Evolutionary conservation across 2,113 vertebrate species (phyloP).

Genomic region (Spea multiplicata): DNA sequence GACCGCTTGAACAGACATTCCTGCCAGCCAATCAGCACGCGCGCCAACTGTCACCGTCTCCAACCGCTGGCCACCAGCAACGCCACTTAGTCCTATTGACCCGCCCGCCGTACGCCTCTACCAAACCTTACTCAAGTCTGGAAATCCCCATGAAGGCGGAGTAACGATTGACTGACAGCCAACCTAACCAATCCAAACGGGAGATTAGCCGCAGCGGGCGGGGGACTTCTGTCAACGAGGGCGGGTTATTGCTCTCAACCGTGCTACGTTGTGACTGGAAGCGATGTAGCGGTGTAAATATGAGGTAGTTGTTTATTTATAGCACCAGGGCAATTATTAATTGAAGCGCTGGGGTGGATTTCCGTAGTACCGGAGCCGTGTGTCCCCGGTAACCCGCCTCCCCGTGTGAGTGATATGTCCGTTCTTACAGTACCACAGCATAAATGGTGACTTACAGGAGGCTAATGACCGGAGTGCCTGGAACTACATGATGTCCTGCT

Average conservation of each 20-base stretch:
- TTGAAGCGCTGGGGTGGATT: not conserved
- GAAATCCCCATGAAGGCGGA: slow-evolving; percentile 13
- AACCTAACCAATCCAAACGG: not conserved
- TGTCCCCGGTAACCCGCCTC: not conserved
- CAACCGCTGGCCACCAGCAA: not conserved
- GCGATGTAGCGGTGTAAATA: not conserved
- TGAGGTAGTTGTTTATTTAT: slow-evolving; percentile 30
- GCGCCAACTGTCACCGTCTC: not conserved
- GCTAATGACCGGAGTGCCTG: not conserved
- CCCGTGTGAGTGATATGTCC: not conserved
- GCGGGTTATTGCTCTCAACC: not conserved
- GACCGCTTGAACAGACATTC: not conserved
- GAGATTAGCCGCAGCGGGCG: not conserved
- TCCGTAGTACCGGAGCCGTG: not conserved
- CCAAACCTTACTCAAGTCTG: not conserved
- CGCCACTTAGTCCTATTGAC: not conserved
- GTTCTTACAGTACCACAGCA: not conserved
- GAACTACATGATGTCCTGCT: not conserved
- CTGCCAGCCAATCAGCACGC: not conserved
- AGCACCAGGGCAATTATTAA: not conserved
- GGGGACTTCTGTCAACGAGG: not conserved
- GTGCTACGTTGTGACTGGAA: not conserved
- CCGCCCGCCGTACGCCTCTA: not conserved
- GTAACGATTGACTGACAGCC: not conserved
- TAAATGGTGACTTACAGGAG: not conserved